Percentiles rank a stretch among this genome's conserved stretches.
Conservation (phyloP, 2,113 vertebrate species). For the Pseudorasbora parva region DNA sequence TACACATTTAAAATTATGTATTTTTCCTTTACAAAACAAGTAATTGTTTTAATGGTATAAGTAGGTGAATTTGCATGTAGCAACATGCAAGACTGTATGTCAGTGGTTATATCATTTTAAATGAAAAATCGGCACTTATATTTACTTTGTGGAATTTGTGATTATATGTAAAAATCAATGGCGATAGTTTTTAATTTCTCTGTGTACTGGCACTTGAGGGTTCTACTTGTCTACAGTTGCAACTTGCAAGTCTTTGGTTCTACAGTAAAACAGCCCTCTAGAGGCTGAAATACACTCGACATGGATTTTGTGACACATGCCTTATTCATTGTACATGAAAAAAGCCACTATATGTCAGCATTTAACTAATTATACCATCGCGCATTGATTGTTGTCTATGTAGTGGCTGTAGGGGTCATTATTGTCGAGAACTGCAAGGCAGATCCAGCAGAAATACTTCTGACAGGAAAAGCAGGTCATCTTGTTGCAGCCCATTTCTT, state of each 20-base stretch:
- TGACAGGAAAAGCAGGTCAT: slow-evolving; percentile 93
- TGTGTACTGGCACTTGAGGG: not conserved
- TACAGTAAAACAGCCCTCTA: not conserved
- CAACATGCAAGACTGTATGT: too few relatives aligned
- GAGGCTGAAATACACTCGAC: not conserved
- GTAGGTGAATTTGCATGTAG: too few relatives aligned
- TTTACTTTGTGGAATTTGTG: not conserved
- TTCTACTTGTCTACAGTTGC: not conserved
- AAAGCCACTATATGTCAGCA: not conserved
- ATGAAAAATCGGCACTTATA: too few relatives aligned
- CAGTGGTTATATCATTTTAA: too few relatives aligned
- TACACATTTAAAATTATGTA: not conserved
- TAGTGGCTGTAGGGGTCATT: slow-evolving; percentile 78
- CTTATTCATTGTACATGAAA: not conserved
- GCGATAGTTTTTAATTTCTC: not conserved
- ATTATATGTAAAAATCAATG: not conserved
- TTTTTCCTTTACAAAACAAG: not conserved
- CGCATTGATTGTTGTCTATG: not conserved
- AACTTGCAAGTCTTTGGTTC: not conserved
- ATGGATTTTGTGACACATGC: not conserved
- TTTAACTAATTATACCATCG: not conserved
- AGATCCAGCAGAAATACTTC: slow-evolving; percentile 94
- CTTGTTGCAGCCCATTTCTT: slow-evolving; percentile 94
- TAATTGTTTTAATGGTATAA: not conserved
- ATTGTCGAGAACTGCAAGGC: slow-evolving; percentile 79